Conservation (phyloP, 2,888 invertebrate genomes). For the Cantharis nigra region DNA sequence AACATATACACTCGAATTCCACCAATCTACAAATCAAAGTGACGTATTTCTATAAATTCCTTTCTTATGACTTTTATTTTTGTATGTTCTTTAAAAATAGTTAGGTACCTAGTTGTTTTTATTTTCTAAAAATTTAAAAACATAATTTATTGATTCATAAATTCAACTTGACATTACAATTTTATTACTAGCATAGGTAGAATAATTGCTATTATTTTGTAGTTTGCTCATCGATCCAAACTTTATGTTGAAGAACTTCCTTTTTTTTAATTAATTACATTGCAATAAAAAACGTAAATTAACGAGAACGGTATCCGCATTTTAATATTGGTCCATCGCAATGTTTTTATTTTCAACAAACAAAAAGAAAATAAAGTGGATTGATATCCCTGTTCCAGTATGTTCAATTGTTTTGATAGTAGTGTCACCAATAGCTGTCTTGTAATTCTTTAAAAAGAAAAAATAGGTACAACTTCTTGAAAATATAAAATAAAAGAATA, state of each 20-base stretch:
- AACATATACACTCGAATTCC: conserved; percentile 30
- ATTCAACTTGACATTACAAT: background rate
- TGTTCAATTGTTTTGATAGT: background rate
- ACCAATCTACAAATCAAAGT: conserved; percentile 30
- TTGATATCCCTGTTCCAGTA: no score
- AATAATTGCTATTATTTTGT: background rate
- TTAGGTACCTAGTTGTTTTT: background rate
- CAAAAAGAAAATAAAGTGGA: no score
- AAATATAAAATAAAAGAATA: background rate
- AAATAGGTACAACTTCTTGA: background rate
- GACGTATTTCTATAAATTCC: conserved; percentile 23
- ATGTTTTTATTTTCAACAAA: no score
- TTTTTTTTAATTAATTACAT: no score
- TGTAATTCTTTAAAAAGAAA: background rate
- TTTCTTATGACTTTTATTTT: conserved; percentile 10
- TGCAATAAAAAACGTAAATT: no score
- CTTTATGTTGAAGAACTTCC: no score
- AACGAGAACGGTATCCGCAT: no score
- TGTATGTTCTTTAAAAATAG: background rate
- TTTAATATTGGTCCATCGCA: no score
- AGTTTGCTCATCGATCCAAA: background rate
- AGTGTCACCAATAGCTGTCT: background rate
- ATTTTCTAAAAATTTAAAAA: background rate
- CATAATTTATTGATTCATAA: background rate
- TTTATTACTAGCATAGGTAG: background rate